Base-by-base conservation (phyloP, 1,140 invertebrate genomes). In the Lordiphosa clarofinis region DNA sequence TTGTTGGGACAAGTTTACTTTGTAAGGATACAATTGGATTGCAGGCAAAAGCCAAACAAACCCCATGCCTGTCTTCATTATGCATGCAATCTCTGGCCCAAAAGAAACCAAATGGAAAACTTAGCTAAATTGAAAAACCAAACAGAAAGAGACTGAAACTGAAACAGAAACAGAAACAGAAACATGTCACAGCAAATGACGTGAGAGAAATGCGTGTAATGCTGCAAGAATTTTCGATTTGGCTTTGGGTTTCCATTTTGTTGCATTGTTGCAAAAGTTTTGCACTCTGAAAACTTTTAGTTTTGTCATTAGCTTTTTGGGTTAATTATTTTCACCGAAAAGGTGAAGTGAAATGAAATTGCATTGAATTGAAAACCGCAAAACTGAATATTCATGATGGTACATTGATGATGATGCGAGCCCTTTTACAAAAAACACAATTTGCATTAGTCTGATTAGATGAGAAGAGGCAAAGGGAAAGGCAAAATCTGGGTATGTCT, bases 391-490 rank as follows among this genome's bases (percentile, higher is more conserved):
- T 21, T 13, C 35, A 50, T 37, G 19, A 31, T 24, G 21, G 21
- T 37, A 15, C 13, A 64, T 43, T 46, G 48, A 36, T 40, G 31
- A 19, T 19, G 9, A 8, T n/a, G n/a, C 40, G 19, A n/a, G 10
- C 36, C 40, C 31, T 8, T 10, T 8, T 21, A 15, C 38, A 47
- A 13, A 54, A 65, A 71, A 61, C 43, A 44, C n/a, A 35, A 76
- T 62, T 69, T 75, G 71, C 76, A 79, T 79, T 79, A 75, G 57
- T 44, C 65, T 67, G 76, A 82, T 79, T 82, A 57, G 55, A 56
- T 52, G 52, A 13, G 13, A 35, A 2, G 40, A 19, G 38, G 48
- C 52, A 66, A 44, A 56, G 28, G 38, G 28, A 65, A 37, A 56
- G n/a, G 28, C 28, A 44, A 44, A 19, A 40, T 10, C 10, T 13